Evolutionary conservation across 2,888 invertebrate genomes (phyloP), one percentile per base, ranked within the genome.

Genomic region (Lordiphosa andalusiaca): DNA sequence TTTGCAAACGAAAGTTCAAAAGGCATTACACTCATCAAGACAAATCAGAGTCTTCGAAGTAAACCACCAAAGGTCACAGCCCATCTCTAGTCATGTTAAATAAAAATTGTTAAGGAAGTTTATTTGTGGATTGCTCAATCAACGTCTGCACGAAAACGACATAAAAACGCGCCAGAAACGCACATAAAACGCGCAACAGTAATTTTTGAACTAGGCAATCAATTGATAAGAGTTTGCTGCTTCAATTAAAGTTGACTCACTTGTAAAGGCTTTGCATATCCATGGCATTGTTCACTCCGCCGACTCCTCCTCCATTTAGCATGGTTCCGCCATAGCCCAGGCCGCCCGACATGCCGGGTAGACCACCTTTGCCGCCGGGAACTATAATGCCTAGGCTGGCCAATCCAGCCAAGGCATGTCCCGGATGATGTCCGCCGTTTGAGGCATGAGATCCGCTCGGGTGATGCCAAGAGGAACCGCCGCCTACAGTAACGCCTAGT

Each of bases 311-410:
- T 23, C 52, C 67, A 67, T 56, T 69, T 6, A 69, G 62, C 69
- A 73, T 76, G 6, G 67, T 69, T 30, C 57, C 72, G 7, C 66
- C 70, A 13, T 64, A 81, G 39, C 77, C 77, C 37, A 71, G 33
- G 36, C 69, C 57, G 33, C 67, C 66, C 41, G 59, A 53, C 55
- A 63, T 67, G n/a, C 68, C 69, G 13, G 67, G 59, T 25, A 76
- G 33, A 19, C 73, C 75, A 39, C 72, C 76, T 36, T 82, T 80
- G 53, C 41, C 56, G 40, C 74, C 75, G 7, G 80, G 84, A 49
- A 86, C 74, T 33, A 84, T 73, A 25, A 87, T 86, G 39, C 87
- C 87, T 50, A 87, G 59, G 51, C 75, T 80, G 9, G 86, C 85
- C 61, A 87, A 58, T 7, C 87, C 86, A 1, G 87, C 73, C 53